These are phyloP conservation scores for Selene dorsalis DNA, from an alignment of 2,797 vertebrate species.

Conservation along the genomic window DNA sequence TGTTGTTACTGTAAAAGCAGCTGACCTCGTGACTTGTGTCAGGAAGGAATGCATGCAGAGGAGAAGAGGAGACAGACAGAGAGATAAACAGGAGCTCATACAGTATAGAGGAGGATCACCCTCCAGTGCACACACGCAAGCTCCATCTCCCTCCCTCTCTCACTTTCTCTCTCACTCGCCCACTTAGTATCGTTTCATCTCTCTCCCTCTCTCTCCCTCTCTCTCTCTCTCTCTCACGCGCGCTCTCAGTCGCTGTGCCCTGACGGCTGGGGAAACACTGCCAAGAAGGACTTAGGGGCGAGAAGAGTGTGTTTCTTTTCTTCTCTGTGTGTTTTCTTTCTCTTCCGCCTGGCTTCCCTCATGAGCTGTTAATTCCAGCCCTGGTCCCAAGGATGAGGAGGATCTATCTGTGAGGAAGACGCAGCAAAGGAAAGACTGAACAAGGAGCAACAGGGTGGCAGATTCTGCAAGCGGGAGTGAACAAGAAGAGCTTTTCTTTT, in stretches of 20 bases:
- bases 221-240: conserved; percentile 40
- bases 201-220: conserved; percentile 44
- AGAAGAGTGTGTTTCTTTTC: conserved; percentile 73
- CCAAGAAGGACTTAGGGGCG: conserved; percentile 75
- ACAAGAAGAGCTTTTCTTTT: conserved; percentile 48
- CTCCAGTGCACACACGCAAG: conserved; percentile 49
- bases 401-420: conserved; percentile 73
- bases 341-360: conserved; percentile 67
- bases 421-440: conserved; percentile 67
- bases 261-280: conserved; percentile 79
- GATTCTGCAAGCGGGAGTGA: conserved; percentile 62
- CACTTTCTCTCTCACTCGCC: conserved; percentile 61
- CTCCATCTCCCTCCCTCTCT: conserved; percentile 45
- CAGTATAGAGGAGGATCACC: conserved; percentile 72
- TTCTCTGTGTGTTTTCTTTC: conserved; percentile 70
- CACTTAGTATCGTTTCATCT: conserved; percentile 71
- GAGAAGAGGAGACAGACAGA: conserved; percentile 63
- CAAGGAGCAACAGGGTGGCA: conserved; percentile 79
- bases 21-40: conserved; percentile 71
- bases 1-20: conserved; percentile 67
- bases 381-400: conserved; percentile 72
- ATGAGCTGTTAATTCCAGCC: conserved; percentile 66
- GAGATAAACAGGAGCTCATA: conserved; percentile 69
- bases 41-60: conserved; percentile 64
- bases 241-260: conserved; percentile 72